phyloP scores from a whole-genome alignment of 2,797 vertebrate genomes.

The Poecile montanus region DNA sequence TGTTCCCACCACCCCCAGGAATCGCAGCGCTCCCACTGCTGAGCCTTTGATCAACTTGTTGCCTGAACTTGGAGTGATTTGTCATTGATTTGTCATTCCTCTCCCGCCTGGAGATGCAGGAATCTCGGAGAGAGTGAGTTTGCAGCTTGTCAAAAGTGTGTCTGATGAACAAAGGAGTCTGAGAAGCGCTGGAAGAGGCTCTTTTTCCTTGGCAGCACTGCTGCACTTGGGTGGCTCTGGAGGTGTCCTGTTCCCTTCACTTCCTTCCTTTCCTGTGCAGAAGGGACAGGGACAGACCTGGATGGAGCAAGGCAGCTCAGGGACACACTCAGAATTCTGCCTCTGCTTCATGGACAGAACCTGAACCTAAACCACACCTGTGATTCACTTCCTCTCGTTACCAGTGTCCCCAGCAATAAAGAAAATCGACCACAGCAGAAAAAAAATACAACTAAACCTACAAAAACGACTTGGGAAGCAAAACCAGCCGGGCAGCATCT shows the following conservation, averaged over 20 bases:
- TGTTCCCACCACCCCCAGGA: neutral
- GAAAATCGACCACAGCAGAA: neutral
- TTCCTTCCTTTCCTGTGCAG: neutral
- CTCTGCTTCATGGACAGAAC: neutral
- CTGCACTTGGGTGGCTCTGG: neutral
- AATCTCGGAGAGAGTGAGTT: neutral
- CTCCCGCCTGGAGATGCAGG: neutral
- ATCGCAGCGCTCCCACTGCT: neutral
- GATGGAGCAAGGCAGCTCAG: neutral
- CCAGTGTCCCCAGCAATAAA: neutral
- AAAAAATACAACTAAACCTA: neutral
- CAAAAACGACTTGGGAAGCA: neutral
- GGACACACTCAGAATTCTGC: neutral
- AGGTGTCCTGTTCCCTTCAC: neutral
- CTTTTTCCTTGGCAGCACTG: neutral
- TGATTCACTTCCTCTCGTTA: neutral
- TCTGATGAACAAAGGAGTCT: neutral
- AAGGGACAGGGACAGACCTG: neutral
- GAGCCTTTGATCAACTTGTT: constrained; percentile 21
- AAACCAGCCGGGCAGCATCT: neutral
- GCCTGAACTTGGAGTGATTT: neutral
- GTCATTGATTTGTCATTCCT: neutral
- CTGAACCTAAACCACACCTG: fast-evolving
- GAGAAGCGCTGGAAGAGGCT: neutral
- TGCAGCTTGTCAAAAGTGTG: constrained; percentile 5